Percentiles rank a stretch among this genome's conserved stretches.
phyloP scores from a whole-genome alignment of 2,113 vertebrate genomes.

The Glaucidium brasilianum region DNA sequence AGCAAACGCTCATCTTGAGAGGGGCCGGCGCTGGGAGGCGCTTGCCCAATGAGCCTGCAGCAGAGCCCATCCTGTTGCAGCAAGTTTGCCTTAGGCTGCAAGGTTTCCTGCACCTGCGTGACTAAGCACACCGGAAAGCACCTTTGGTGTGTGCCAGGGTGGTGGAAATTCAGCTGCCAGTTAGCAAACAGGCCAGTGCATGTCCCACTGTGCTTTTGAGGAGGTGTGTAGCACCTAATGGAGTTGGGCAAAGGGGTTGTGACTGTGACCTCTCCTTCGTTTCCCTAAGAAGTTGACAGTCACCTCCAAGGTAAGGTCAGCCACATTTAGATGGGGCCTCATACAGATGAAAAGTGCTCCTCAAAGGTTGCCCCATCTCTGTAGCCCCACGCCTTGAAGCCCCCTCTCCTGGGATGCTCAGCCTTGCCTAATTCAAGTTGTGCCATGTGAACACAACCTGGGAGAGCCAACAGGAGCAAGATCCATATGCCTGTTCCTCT shows the following conservation, averaged over 20 bases:
- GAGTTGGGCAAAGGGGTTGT: neutral
- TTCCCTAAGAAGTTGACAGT: neutral
- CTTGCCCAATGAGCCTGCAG: neutral
- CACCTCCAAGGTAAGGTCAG: neutral
- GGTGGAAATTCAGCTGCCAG: neutral
- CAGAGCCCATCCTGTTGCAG: fast-evolving
- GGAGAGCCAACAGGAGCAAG: neutral
- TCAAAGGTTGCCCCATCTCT: neutral
- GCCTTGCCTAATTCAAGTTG: neutral
- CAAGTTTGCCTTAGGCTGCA: neutral
- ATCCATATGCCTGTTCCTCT: neutral
- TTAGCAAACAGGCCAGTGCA: fast-evolving
- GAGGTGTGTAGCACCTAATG: neutral
- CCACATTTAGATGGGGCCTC: neutral
- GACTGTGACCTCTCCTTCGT: neutral
- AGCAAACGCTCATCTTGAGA: neutral
- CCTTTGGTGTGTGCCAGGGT: neutral
- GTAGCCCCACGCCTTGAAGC: neutral
- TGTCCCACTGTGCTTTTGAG: neutral
- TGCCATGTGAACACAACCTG: neutral
- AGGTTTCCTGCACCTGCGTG: neutral
- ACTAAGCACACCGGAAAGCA: neutral
- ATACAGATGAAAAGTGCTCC: fast-evolving
- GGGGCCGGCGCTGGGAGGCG: neutral
- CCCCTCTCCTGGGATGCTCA: neutral